phyloP scores from a whole-genome alignment of 2,797 vertebrate species.

The Eupleurogrammus muticus region DNA sequence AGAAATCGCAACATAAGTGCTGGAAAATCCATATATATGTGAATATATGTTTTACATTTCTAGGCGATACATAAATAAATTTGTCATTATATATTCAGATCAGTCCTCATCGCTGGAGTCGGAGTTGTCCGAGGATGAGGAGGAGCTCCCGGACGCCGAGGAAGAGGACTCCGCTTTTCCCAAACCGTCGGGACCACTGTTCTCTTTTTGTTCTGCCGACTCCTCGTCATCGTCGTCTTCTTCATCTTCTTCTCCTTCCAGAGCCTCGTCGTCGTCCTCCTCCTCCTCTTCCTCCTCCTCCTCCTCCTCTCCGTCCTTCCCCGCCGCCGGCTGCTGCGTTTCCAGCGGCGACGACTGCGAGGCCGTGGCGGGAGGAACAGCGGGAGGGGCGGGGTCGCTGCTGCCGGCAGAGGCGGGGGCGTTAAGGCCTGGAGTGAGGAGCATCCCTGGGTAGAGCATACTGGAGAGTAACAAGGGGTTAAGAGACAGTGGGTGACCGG shows the following conservation, averaged over 20 bases:
- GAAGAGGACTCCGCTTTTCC: slow-evolving; percentile 94
- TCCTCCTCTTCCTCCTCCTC: slow-evolving; percentile 87
- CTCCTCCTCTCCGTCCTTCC: slow-evolving; percentile 82
- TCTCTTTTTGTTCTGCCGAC: slow-evolving; percentile 90
- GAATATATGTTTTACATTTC: slow-evolving; percentile 86
- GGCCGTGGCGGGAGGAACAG: slow-evolving; percentile 74
- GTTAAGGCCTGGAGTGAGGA: slow-evolving; percentile 99
- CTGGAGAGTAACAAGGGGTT: slow-evolving; percentile 98
- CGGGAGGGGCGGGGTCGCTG: slow-evolving; percentile 82
- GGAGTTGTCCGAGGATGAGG: slow-evolving; percentile 91
- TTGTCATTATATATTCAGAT: slow-evolving; percentile 84
- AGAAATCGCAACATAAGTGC: slow-evolving; percentile 89
- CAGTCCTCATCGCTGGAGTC: slow-evolving; percentile 98
- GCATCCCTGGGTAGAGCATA: slow-evolving; percentile 99
- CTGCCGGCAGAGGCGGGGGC: slow-evolving; percentile 91
- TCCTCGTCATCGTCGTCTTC: slow-evolving; percentile 77
- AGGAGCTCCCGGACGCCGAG: slow-evolving; percentile 91
- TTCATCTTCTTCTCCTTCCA: slow-evolving; percentile 85
- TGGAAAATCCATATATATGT: slow-evolving; percentile 86
- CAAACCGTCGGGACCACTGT: slow-evolving; percentile 96
- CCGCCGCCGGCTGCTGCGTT: slow-evolving; percentile 65
- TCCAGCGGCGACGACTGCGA: slow-evolving; percentile 82
- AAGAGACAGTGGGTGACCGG: slow-evolving; percentile 89
- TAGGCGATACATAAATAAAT: slow-evolving; percentile 88
- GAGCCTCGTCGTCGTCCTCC: slow-evolving; percentile 83